Evolutionary conservation across 2,113 vertebrate species (phyloP).

Genomic region (Muscicapa adusta): DNA sequence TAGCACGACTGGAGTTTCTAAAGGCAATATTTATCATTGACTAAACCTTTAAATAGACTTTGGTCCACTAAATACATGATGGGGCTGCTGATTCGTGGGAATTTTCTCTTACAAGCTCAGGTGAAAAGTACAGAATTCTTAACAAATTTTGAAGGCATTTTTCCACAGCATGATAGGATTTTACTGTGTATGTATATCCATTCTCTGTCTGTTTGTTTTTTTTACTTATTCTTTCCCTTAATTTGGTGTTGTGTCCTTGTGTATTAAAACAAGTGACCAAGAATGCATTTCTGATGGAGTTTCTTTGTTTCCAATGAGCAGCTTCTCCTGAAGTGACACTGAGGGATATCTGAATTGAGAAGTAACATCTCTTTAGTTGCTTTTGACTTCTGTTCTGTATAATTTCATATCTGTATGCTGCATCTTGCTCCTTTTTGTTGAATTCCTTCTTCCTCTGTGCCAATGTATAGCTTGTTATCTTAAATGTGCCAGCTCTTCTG

Average conservation of each 20-base stretch:
- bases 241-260: not conserved
- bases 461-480: not conserved
- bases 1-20: conserved; percentile 7
- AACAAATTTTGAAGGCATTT: not conserved
- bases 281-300: not conserved
- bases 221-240: not conserved
- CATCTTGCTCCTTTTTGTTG: not conserved
- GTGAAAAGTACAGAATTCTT: not conserved
- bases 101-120: not conserved
- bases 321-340: not conserved
- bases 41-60: not conserved
- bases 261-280: not conserved
- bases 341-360: not conserved
- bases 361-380: not conserved
- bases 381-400: not conserved
- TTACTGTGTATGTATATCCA: not conserved
- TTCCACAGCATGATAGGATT: not conserved
- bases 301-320: not conserved
- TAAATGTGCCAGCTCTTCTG: not conserved
- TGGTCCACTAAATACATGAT: not conserved
- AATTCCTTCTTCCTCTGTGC: not conserved
- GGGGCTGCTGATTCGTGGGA: not conserved
- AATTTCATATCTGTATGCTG: not conserved
- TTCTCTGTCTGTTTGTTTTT: not conserved
- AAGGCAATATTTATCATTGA: conserved; percentile 21